Evolutionary conservation across 2,888 invertebrate species (phyloP).

Genomic region (Harpalus rufipes): DNA sequence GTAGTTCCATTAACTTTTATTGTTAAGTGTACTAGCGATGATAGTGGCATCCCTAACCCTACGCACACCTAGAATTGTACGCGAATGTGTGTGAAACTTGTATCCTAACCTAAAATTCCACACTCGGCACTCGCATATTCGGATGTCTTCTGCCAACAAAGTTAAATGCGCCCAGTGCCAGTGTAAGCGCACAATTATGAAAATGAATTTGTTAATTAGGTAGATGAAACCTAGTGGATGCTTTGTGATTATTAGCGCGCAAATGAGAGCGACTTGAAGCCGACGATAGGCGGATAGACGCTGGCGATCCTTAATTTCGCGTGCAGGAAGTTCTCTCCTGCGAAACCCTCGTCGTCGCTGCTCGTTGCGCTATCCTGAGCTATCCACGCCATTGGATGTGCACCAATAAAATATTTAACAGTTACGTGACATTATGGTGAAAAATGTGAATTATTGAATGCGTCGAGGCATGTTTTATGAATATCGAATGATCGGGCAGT

Average conservation of each 20-base stretch:
- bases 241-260: slow-evolving; percentile 53
- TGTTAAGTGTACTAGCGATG: not conserved
- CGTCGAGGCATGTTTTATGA: slow-evolving; percentile 64
- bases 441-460: slow-evolving; percentile 69
- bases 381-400: slow-evolving; percentile 65
- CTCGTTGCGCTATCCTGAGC: slow-evolving; percentile 5
- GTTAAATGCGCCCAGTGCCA: slow-evolving; percentile 35
- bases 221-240: slow-evolving; percentile 46
- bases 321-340: slow-evolving; percentile 32
- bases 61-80: not conserved
- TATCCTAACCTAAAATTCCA: not conserved
- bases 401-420: slow-evolving; percentile 70
- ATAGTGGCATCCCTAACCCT: not conserved
- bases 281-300: slow-evolving; percentile 36
- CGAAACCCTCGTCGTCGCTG: slow-evolving; percentile 15
- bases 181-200: slow-evolving; percentile 37
- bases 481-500: slow-evolving; percentile 62
- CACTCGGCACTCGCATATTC: slow-evolving; percentile 3
- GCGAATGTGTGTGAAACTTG: not conserved
- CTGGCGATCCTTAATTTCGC: slow-evolving; percentile 34
- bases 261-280: slow-evolving; percentile 48
- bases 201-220: slow-evolving; percentile 54
- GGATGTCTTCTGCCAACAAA: slow-evolving; percentile 17
- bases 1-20: slow-evolving; percentile 2
- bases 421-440: slow-evolving; percentile 69